phyloP scores from a whole-genome alignment of 2,113 vertebrate genomes.

The Nesospiza acunhae region DNA sequence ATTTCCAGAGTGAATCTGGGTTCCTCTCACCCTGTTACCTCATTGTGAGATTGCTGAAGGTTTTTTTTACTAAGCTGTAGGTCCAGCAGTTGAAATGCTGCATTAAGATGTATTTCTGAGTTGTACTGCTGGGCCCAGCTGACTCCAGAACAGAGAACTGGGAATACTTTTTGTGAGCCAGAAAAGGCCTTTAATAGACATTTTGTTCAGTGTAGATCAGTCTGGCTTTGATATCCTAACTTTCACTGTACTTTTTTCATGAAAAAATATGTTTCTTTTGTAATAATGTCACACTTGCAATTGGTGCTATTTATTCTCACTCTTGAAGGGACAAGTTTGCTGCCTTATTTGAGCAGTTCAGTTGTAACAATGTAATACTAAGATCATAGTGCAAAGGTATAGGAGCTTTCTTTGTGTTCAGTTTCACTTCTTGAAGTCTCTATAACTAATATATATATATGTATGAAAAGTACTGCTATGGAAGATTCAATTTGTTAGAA shows the following conservation, averaged over 20 bases:
- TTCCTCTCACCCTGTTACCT: neutral
- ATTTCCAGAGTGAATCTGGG: neutral
- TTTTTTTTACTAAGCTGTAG: neutral
- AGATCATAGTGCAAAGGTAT: neutral
- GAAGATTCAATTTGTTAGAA: conserved; percentile 53
- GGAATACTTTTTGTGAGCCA: neutral
- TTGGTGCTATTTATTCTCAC: neutral
- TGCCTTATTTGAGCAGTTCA: neutral
- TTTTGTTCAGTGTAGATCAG: neutral
- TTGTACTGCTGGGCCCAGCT: neutral
- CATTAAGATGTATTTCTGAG: neutral
- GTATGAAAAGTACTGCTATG: neutral
- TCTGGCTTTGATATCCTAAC: neutral
- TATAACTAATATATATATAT: neutral
- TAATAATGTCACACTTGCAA: neutral
- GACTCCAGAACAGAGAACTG: neutral
- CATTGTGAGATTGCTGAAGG: neutral
- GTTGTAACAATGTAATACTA: neutral
- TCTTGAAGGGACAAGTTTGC: neutral
- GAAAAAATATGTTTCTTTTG: neutral
- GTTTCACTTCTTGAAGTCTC: neutral
- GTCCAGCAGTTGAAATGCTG: neutral
- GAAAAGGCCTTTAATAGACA: neutral
- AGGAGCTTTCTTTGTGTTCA: neutral
- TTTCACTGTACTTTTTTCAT: neutral